These are phyloP conservation scores for Recurvirostra avosetta DNA, from an alignment of 2,113 vertebrate genomes.

Conservation along the genomic window DNA sequence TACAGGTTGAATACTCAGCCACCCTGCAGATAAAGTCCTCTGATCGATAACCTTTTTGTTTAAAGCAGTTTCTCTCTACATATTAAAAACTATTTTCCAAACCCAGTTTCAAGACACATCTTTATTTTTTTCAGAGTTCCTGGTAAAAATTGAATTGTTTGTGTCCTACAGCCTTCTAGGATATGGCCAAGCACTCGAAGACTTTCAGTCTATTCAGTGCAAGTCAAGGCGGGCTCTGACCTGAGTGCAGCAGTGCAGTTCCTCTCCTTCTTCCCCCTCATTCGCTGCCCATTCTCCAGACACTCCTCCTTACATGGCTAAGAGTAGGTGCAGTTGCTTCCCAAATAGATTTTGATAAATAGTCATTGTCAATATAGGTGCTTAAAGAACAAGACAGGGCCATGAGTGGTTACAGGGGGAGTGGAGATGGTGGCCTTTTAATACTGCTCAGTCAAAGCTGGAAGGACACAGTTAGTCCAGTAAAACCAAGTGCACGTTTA, in stretches of 20 bases:
- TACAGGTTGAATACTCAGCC: background rate
- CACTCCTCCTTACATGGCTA: background rate
- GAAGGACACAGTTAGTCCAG: background rate
- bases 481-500: background rate
- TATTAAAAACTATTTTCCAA: background rate
- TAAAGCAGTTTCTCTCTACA: background rate
- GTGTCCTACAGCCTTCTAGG: background rate
- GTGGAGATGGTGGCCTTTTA: background rate
- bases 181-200: background rate
- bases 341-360: background rate
- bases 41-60: background rate
- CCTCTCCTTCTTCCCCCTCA: background rate
- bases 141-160: background rate
- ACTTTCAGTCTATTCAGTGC: background rate
- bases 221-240: background rate
- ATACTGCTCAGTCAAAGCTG: background rate
- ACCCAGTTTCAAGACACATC: background rate
- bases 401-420: background rate
- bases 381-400: background rate
- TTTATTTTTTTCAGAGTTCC: background rate
- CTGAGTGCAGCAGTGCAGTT: background rate
- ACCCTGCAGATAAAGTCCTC: background rate
- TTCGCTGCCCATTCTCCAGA: background rate
- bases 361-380: background rate
- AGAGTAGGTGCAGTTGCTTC: background rate